Base-by-base conservation (phyloP, 2,888 invertebrate species). In the Spodoptera littoralis region DNA sequence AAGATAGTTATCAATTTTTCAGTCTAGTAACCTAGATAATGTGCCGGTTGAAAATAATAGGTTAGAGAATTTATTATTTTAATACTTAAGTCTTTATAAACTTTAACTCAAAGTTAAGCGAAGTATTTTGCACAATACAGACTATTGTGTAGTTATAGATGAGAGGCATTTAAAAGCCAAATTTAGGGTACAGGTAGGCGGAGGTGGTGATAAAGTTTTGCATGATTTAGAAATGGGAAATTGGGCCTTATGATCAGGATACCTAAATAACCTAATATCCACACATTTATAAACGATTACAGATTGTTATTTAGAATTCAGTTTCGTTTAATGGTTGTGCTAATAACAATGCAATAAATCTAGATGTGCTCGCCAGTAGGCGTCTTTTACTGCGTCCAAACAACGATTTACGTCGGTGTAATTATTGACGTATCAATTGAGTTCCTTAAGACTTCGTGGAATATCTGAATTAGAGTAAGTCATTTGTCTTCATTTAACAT, bases 331-430 rank as follows among this genome's bases (percentile, higher is more conserved):
- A 86, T 85, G 79, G 81, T 87, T 85, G 84, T 65, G 79, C 75
- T 77, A 81, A 84, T 83, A 84, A 84, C 83, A 81, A 67, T 69
- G 74, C 77, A 69, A 72, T 85, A 84, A 86, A 79, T 73, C 70
- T 77, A 72, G 68, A 82, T 86, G 81, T 73, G 82, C 79, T 72
- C 51, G 44, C 56, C 64, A 62, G 89, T 86, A 84, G 89, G 88
- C 83, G 88, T 72, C 64, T n/a, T 81, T 84, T 84, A 85, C 80
- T 78, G 70, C 68, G 62, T 36, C 44, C 46, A 58, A 30, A 55
- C 3, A 50, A 53, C 55, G 64, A 27, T 76, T 78, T 55, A 60
- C 66, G 53, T 46, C 54, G 45, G 48, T 52, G 48, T 56, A 65
- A 43, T 41, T 41, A 61, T 13, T 59, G 50, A 65, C 41, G 44